Conservation (phyloP, 2,888 invertebrate species). For the Allolobophora icterica region DNA sequence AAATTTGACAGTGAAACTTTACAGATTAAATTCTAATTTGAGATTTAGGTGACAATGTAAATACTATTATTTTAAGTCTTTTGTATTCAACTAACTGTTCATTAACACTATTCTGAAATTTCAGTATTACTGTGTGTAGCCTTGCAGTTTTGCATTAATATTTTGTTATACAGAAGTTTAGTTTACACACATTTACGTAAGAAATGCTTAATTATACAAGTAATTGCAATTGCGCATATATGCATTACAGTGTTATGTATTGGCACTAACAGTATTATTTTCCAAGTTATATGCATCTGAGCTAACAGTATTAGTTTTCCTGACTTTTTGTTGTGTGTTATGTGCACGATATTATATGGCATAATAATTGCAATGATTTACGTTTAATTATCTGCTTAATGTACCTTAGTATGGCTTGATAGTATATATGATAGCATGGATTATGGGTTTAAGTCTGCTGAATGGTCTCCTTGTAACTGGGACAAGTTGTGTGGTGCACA, state of each 20-base stretch:
- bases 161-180: constrained; percentile 2
- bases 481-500: too few relatives aligned
- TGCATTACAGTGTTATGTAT: neutral
- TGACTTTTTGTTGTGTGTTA: neutral
- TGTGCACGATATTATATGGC: neutral
- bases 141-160: neutral
- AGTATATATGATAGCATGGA: too few relatives aligned
- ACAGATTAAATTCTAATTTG: too few relatives aligned
- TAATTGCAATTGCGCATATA: neutral
- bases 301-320: neutral
- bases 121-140: neutral
- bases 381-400: neutral
- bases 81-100: neutral
- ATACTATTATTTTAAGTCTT: constrained; percentile 1
- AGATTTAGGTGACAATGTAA: too few relatives aligned
- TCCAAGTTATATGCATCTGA: neutral
- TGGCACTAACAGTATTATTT: too few relatives aligned
- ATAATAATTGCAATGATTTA: neutral
- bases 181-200: neutral
- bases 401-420: too few relatives aligned
- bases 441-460: too few relatives aligned
- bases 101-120: neutral
- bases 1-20: too few relatives aligned
- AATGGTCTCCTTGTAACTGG: too few relatives aligned
- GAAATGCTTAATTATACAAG: neutral